Percentiles rank a stretch among this genome's conserved stretches.
phyloP scores from a whole-genome alignment of 2,888 invertebrate genomes.

The Drosophila picticornis region DNA sequence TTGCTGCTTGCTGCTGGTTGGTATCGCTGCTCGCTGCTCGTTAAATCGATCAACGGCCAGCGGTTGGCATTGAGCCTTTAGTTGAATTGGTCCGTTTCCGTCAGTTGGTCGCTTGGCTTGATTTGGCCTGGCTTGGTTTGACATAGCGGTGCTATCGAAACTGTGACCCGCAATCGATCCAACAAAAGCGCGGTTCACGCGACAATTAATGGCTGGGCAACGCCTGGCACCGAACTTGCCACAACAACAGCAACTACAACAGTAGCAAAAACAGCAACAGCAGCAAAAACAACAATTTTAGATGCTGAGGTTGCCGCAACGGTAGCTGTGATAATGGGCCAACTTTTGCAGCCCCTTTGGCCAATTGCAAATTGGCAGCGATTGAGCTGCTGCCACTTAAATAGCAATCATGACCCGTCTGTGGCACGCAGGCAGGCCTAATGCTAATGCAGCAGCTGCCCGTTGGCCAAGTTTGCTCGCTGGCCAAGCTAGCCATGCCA shows the following conservation, averaged over 20 bases:
- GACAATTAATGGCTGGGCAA: conserved; percentile 77
- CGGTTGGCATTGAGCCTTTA: conserved; percentile 70
- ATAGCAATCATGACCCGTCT: conserved; percentile 52
- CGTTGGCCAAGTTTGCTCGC: conserved; percentile 50
- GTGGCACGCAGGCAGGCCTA: conserved; percentile 47
- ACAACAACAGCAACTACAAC: not conserved
- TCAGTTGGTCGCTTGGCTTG: conserved; percentile 19
- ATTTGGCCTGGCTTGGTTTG: conserved; percentile 27
- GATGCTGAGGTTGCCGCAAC: conserved; percentile 36
- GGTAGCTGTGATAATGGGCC: conserved; percentile 77
- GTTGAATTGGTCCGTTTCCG: conserved; percentile 33
- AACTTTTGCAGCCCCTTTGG: conserved; percentile 56
- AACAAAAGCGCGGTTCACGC: conserved; percentile 73
- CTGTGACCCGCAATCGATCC: conserved; percentile 80
- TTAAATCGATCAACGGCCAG: conserved; percentile 78
- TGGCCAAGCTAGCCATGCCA: conserved; percentile 12
- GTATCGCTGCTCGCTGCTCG: conserved; percentile 39
- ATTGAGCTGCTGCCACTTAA: conserved; percentile 60
- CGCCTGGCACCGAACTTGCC: conserved; percentile 57
- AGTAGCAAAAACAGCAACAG: not conserved
- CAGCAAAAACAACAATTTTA: not conserved
- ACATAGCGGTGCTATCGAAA: conserved; percentile 65
- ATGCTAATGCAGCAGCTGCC: conserved; percentile 61
- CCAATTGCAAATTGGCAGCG: conserved; percentile 60
- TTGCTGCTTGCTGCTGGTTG: conserved; percentile 49